Base-by-base conservation (phyloP, 2,888 invertebrate species). In the Leistus spinibarbis region DNA sequence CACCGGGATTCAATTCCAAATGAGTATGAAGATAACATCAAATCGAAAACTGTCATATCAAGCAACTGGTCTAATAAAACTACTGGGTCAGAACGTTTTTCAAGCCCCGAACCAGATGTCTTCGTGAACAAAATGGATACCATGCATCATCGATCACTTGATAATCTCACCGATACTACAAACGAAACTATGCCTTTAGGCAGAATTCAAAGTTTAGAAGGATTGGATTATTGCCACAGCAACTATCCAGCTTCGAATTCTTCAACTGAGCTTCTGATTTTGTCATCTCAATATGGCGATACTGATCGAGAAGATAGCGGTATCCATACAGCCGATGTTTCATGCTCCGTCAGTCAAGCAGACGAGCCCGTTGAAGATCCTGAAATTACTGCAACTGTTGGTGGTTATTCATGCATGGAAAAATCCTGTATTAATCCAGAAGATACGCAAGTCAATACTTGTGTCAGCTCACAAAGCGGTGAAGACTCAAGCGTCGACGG, bases 291-390 rank as follows among this genome's bases (percentile, higher is more conserved):
- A 71, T 83, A 87, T 76, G 89, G 88, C 77, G 89, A 91, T 79
- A 91, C 90, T 60, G 93, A 92, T 83, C 89, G 91, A 56, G 94
- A 95, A 85, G 94, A 95, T 82, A 92, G 92, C 77, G 93, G 93
- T 1, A 92, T 93, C 77, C 94, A 94, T 79, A 92, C 93, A 3
- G 93, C 93, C 1, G 91, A 93, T 82, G 94, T 92, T 72, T 93
- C 93, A 19, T 92, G 92, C 80, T 92, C 90, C 27, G 90, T 90
- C 20, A 90, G 90, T 80, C 93, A 93, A 80, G 91, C 92, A 65
- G 93, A 93, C 83, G 93, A 93, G 80, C 90, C 91, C 19, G 90
- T 90, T 69, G 92, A 92, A 81, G 84, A 84, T 75, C 77, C 79
- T 22, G 83, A 84, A 73, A 79, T 82, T 56, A 79, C 81, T 64